A percentile compares a stretch with the other conserved stretches of the same genome.
Evolutionary conservation across 2,113 vertebrate genomes (phyloP).

Genomic region (Scolopax mira): DNA sequence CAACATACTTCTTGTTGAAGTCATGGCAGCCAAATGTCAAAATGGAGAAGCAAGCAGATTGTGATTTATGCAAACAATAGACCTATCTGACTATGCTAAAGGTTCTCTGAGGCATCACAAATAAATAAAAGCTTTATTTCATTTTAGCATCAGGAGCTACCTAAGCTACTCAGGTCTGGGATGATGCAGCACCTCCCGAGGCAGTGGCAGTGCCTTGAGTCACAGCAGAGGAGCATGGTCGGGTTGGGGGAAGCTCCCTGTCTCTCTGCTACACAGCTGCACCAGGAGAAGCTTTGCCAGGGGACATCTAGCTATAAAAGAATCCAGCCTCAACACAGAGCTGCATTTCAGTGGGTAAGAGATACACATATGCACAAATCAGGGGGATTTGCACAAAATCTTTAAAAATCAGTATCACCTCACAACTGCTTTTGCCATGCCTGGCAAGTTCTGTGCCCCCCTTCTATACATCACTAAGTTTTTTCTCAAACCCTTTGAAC

Average conservation of each 20-base stretch:
- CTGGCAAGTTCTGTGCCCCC: not conserved
- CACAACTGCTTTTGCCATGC: not conserved
- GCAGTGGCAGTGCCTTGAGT: not conserved
- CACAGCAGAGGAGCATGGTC: not conserved
- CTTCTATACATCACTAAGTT: not conserved
- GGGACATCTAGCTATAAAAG: not conserved
- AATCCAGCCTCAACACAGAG: not conserved
- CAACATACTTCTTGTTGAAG: not conserved
- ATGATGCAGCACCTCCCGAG: not conserved
- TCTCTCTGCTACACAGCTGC: not conserved
- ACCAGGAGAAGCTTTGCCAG: not conserved
- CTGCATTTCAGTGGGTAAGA: not conserved
- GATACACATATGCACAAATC: not conserved
- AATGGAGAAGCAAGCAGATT: not conserved
- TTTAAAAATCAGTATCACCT: not conserved
- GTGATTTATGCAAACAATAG: not conserved
- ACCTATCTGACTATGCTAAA: not conserved
- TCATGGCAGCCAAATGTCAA: not conserved
- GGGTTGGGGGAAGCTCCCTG: not conserved
- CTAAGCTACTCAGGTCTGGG: rapidly evolving
- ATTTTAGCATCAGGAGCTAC: not conserved
- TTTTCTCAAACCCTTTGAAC: not conserved
- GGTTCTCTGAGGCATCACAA: not conserved
- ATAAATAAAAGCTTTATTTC: not conserved
- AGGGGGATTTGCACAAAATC: not conserved